A percentile compares a stretch with the other conserved stretches of the same genome.
phyloP scores from a whole-genome alignment of 1,140 invertebrate genomes.

The Bombus haemorrhoidalis region DNA sequence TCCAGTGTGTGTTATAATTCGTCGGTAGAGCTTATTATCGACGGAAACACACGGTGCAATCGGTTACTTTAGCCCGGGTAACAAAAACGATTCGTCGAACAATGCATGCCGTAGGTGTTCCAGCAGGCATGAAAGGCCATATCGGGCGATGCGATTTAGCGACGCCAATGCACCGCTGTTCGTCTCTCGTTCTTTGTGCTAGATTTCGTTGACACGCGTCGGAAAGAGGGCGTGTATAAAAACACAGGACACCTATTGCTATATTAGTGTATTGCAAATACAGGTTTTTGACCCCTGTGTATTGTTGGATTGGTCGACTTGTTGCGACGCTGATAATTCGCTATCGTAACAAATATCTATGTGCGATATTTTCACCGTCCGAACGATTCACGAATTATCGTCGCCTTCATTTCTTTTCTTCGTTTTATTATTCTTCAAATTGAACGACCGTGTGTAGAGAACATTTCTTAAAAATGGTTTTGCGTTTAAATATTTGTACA shows the following conservation, averaged over 20 bases:
- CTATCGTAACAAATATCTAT: background rate
- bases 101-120: background rate
- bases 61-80: background rate
- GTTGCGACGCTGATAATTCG: background rate
- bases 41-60: background rate
- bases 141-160: constrained; percentile 9
- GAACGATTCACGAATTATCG: background rate
- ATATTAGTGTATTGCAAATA: constrained; percentile 36
- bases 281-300: background rate
- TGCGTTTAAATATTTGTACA: constrained; percentile 14
- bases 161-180: background rate
- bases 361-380: background rate
- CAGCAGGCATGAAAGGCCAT: background rate
- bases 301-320: background rate
- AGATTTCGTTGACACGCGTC: constrained; percentile 5
- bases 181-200: constrained; percentile 14
- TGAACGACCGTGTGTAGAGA: constrained; percentile 10
- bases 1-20: background rate
- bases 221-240: constrained; percentile 16
- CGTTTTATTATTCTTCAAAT: background rate
- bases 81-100: background rate
- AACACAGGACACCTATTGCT: constrained; percentile 42
- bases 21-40: background rate
- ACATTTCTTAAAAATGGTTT: constrained; percentile 20
- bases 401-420: background rate